Evolutionary conservation across 92 coral and sea anemone species (phyloP), one percentile per base, ranked within the genome.

Genomic region (Desmophyllum pertusum): DNA sequence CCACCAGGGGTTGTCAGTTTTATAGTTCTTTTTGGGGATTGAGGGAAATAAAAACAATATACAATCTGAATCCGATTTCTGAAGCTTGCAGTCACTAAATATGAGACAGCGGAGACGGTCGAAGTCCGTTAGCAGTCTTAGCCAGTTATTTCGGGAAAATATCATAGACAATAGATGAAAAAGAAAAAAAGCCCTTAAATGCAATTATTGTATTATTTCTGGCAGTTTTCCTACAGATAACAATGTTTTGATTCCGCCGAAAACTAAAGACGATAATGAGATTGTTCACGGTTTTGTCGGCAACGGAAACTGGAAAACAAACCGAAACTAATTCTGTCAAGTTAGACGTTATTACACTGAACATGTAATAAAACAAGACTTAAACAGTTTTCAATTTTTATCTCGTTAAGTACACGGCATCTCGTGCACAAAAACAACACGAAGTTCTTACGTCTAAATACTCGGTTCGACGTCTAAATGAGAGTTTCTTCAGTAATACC

Each of bases 211-310:
- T 40, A 17, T 78, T 42, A 62, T 78, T 57, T 78, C 42, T 41
- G 30, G n/a, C 27, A 30, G 68, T 62, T 63, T 53, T 52, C 69
- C 51, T 19, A 27, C 73, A 29, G 83, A 43, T 64, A 78, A 45
- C 37, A 36, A n/a, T 80, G 84, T 80, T 80, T 68, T 68, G 48
- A 69, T 78, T 78, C 51, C 42, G 57, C 31, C 83, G 52, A 78
- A 78, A 67, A 10, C 19, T 23, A 6, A 8, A 80, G 68, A 55
- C 36, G 7, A 21, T 68, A 69, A 80, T 69, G 84, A 80, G 76
- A 69, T 52, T 62, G 73, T 48, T 27, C 37, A 15, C 10, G 31
- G 55, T 41, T 77, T 62, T 77, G 81, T 30, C 81, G 81, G 75
- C 66, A 14, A 63, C 62, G 66, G 81, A 77, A 61, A 29, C 68